Conservation (phyloP, 2,888 invertebrate genomes). For the Biston stratarius region DNA sequence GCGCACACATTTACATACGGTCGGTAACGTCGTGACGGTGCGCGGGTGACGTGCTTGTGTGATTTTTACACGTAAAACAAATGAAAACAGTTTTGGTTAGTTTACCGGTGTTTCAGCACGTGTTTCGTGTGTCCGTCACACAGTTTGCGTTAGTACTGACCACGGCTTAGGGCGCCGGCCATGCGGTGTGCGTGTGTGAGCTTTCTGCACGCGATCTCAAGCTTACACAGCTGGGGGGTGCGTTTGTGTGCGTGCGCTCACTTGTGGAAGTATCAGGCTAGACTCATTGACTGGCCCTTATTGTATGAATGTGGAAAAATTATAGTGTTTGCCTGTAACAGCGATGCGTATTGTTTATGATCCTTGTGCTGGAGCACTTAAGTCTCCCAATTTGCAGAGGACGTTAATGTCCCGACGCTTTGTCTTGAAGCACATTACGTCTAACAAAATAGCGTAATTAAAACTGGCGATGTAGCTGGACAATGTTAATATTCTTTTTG, state of each 20-base stretch:
- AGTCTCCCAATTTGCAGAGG: conserved; percentile 78
- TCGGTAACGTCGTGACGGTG: conserved; percentile 55
- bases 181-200: conserved; percentile 84
- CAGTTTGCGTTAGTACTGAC: conserved; percentile 86
- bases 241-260: conserved; percentile 77
- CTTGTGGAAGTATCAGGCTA: conserved; percentile 83
- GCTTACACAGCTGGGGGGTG: conserved; percentile 80
- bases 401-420: conserved; percentile 76
- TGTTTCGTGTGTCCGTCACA: conserved; percentile 86
- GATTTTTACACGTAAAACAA: conserved; percentile 53
- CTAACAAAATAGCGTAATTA: conserved; percentile 78
- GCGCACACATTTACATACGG: conserved; percentile 79
- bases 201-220: conserved; percentile 85
- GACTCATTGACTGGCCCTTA: conserved; percentile 87
- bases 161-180: conserved; percentile 85
- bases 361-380: conserved; percentile 73
- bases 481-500: conserved; percentile 56
- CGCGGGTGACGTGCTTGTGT: conserved; percentile 53
- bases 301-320: conserved; percentile 87
- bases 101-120: conserved; percentile 82
- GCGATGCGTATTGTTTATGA: conserved; percentile 82
- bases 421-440: conserved; percentile 77
- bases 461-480: conserved; percentile 60
- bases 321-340: conserved; percentile 84
- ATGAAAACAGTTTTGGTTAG: conserved; percentile 60